Evolutionary conservation across 2,113 vertebrate genomes (phyloP).

Genomic region (Alexandromys fortis): DNA sequence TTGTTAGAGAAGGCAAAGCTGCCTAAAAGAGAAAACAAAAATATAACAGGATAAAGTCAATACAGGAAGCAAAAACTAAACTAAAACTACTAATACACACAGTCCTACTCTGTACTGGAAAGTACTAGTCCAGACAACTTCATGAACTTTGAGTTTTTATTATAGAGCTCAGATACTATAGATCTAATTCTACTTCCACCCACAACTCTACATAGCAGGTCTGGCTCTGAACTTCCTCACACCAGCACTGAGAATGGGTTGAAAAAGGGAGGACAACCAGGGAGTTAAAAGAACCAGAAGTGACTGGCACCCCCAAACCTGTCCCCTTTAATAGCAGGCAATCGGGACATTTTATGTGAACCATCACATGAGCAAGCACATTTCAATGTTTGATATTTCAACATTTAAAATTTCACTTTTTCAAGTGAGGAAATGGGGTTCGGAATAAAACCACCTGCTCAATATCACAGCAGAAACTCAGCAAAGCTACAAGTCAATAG

Average conservation of each 20-base stretch:
- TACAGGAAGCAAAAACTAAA: background rate
- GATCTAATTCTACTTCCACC: rapidly evolving
- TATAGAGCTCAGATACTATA: background rate
- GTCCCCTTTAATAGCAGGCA: background rate
- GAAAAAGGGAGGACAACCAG: background rate
- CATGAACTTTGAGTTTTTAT: background rate
- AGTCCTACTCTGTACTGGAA: rapidly evolving
- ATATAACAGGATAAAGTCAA: background rate
- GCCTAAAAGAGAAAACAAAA: slow-evolving; percentile 85
- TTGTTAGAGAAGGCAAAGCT: slow-evolving; percentile 94
- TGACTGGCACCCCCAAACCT: background rate
- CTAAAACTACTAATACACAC: rapidly evolving
- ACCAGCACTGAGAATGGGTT: background rate
- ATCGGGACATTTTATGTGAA: background rate
- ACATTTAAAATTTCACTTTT: background rate
- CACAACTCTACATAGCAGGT: rapidly evolving
- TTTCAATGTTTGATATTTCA: background rate
- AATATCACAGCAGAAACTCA: background rate
- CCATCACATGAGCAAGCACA: background rate
- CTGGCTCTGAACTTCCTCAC: background rate
- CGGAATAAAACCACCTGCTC: background rate
- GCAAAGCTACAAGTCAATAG: background rate
- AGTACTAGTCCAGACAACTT: rapidly evolving
- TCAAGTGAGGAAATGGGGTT: background rate
- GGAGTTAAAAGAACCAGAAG: background rate